phyloP scores from a whole-genome alignment of 1,140 invertebrate species.

The Rhyzopertha dominica region DNA sequence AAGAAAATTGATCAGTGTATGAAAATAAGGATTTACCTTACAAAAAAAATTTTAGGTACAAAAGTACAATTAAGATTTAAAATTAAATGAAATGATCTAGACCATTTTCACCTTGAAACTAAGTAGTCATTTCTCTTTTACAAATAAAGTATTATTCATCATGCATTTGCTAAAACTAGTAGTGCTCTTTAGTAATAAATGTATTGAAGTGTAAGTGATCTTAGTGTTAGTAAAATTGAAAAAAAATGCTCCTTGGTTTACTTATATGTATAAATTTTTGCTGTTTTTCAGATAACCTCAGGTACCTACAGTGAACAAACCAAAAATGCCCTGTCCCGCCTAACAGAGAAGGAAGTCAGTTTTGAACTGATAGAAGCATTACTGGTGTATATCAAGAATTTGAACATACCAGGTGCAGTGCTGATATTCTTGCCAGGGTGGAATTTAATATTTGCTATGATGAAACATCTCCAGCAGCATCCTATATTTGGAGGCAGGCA shows the following conservation, averaged over 20 bases:
- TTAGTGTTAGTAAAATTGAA: too few relatives aligned
- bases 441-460: constrained; percentile 89
- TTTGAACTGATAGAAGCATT: constrained; percentile 88
- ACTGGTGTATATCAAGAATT: constrained; percentile 67
- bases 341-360: constrained; percentile 86
- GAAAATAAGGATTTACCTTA: too few relatives aligned
- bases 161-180: too few relatives aligned
- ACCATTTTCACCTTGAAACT: too few relatives aligned
- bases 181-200: too few relatives aligned
- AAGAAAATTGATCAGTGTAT: too few relatives aligned
- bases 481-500: constrained; percentile 64
- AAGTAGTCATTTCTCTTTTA: too few relatives aligned
- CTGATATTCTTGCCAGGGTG: constrained; percentile 91
- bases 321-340: constrained; percentile 61
- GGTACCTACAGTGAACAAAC: constrained; percentile 59
- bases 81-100: too few relatives aligned
- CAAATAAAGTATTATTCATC: too few relatives aligned
- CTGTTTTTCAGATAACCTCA: constrained; percentile 36
- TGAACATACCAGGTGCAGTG: constrained; percentile 75
- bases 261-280: constrained; percentile 2
- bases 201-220: too few relatives aligned
- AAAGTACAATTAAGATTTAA: too few relatives aligned
- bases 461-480: constrained; percentile 73
- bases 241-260: neutral
- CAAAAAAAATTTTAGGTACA: too few relatives aligned